Evolutionary conservation across 2,888 invertebrate species (phyloP), one percentile per base, ranked within the genome.

Genomic region (Hipparchia semele): DNA sequence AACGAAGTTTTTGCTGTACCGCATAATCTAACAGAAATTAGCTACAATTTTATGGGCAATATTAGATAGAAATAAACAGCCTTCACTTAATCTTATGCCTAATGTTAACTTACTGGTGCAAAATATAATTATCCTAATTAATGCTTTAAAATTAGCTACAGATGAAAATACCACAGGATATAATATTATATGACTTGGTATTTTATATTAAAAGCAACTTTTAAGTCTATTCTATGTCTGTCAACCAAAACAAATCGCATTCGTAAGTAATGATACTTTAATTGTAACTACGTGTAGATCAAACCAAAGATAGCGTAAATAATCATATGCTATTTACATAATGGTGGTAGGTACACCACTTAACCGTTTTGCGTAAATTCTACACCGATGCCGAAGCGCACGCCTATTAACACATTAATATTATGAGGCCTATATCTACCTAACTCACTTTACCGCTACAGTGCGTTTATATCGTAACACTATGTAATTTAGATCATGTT

Each of bases 381-480:
- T 56, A 62, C 71, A 39, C 69, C 54, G 59, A 60, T 61, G 54
- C 56, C 65, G 23, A 23, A 33, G 51, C 66, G 69, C 66, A 66
- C 69, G 60, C 53, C 72, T 74, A 62, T 72, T 69, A 69, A 51
- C 69, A 60, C 61, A 65, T 61, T 71, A 56, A 60, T 70, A 70
- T 56, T 70, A 70, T 61, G 60, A 73, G 51, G 58, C 60, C 59
- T 59, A 33, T 12, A 49, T 8, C 49, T 7, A 49, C 7, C 49
- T 7, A 23, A 49, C 23, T 33, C 9, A n/a, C 33, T 68, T 60
- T 51, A 33, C 13, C 12, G 59, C 49, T 10, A 49, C 60, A 59
- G 51, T 59, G 51, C 68, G 46, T 59, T 59, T 23, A 68, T 12
- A 51, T 49, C 33, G 51, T 59, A 46, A 33, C 33, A 51, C 56